phyloP scores from a whole-genome alignment of 1,140 invertebrate species.

The Drosophila carrolli region DNA sequence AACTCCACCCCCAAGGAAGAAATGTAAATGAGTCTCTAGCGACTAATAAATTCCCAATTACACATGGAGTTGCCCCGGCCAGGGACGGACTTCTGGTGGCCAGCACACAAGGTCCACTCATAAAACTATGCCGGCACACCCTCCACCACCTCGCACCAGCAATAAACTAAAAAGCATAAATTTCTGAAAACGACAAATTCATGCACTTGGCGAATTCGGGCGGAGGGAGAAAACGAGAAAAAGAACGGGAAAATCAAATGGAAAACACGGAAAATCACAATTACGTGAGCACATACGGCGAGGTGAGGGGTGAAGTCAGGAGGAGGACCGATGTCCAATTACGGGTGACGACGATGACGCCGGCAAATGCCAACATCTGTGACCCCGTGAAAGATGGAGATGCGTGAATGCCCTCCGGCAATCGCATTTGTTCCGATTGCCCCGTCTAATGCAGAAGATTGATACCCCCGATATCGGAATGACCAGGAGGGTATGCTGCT shows the following conservation, averaged over 20 bases:
- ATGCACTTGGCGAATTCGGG: slow-evolving; percentile 36
- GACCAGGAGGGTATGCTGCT: slow-evolving; percentile 1
- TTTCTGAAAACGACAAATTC: slow-evolving; percentile 73
- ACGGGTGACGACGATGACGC: slow-evolving; percentile 59
- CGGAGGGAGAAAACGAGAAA: slow-evolving; percentile 19
- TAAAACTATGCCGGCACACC: slow-evolving; percentile 52
- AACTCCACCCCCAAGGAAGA: slow-evolving; percentile 20
- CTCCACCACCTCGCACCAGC: slow-evolving; percentile 17
- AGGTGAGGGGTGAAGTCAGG: slow-evolving; percentile 36
- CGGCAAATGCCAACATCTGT: slow-evolving; percentile 75
- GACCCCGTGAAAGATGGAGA: slow-evolving; percentile 52
- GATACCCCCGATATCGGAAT: slow-evolving; percentile 51
- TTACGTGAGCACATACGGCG: slow-evolving; percentile 38
- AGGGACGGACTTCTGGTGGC: slow-evolving; percentile 21
- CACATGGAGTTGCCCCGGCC: slow-evolving; percentile 58
- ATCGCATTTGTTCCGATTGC: slow-evolving; percentile 49
- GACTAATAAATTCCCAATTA: slow-evolving; percentile 82
- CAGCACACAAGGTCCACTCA: slow-evolving; percentile 53
- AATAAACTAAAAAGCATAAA: slow-evolving; percentile 81
- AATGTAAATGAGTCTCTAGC: slow-evolving; percentile 80
- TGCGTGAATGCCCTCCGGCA: slow-evolving; percentile 60
- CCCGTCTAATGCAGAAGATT: slow-evolving; percentile 61
- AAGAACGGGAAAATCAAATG: slow-evolving; percentile 60
- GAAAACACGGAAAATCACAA: slow-evolving; percentile 74
- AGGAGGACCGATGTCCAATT: slow-evolving; percentile 59